These are phyloP conservation scores for Geodia barretti DNA, from an alignment of 37 sponge, comb jelly and placozoan genomes.

Conservation along the genomic window DNA sequence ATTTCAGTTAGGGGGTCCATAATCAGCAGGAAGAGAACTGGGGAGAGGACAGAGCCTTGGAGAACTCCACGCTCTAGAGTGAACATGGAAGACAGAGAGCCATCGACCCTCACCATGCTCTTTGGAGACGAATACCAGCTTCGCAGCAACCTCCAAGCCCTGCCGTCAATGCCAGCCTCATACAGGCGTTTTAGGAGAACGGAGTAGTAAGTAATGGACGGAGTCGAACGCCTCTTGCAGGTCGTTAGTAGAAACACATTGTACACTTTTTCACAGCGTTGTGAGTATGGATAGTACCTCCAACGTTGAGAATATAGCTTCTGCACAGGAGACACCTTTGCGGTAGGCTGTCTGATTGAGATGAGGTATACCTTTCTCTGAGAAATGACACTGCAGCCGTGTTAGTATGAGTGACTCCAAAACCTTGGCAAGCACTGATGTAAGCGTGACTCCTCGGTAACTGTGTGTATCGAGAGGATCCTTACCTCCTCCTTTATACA, in stretches of 20 bases:
- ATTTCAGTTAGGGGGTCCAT: slow-evolving; percentile 14
- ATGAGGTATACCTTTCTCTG: not conserved
- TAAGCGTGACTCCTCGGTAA: slow-evolving; percentile 14
- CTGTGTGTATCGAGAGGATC: slow-evolving; percentile 7
- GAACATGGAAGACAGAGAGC: not conserved
- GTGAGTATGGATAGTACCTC: too few species aligned
- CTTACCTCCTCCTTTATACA: slow-evolving; percentile 7
- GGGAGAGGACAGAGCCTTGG: slow-evolving; percentile 14
- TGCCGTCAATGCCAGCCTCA: slow-evolving; percentile 18
- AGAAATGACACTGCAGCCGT: not conserved
- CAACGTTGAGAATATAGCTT: too few species aligned
- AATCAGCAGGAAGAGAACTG: slow-evolving; percentile 2
- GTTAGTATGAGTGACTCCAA: slow-evolving; percentile 6
- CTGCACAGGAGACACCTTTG: too few species aligned
- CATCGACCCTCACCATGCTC: slow-evolving; percentile 6
- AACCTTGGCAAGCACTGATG: slow-evolving; percentile 11
- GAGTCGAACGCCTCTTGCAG: slow-evolving; percentile 31
- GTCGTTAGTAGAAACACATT: too few species aligned
- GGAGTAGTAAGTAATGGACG: not conserved
- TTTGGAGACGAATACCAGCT: slow-evolving; percentile 3
- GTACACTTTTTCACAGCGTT: too few species aligned
- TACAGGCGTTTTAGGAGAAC: slow-evolving; percentile 1
- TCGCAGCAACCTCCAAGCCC: slow-evolving; percentile 4
- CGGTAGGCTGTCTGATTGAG: too few species aligned
- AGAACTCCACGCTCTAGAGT: slow-evolving; percentile 8